Evolutionary conservation across 2,113 vertebrate genomes (phyloP), one percentile per base, ranked within the genome.

Genomic region (Phyllostomus hastatus): DNA sequence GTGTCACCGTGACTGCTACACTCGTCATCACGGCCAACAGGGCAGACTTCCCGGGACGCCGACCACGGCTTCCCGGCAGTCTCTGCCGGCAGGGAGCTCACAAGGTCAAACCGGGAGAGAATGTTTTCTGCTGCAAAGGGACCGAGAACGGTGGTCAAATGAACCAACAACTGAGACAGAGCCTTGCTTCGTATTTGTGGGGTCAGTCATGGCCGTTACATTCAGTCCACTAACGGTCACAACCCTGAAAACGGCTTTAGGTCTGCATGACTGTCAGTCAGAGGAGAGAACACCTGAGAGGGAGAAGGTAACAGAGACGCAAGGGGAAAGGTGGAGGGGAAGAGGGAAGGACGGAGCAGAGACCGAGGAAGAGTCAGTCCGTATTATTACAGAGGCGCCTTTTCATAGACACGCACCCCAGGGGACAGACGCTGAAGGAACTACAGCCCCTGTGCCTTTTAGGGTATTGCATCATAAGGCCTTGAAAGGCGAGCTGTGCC

Each of bases 371-470:
- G 17, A 41, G 38, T 16, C 38, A 9, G 66, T 3, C 50, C 3
- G 1, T 3, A 19, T 79, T 46, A 66, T 43, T 35, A 78, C 0
- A 0, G 54, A 91, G 57, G 61, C 0, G 2, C 3, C 31, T 28
- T 91, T 80, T 48, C 33, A 17, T 52, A 54, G 6, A 10, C 2
- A 43, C 0, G 0, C 0, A 0, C 46, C 67, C 54, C 35, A 10
- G 35, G 61, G 52, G 57, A 78, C 41, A 9, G 64, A 43, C 48
- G 15, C n/a, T 4, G 14, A 12, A 22, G 67, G 28, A 72, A 54
- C 33, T 7, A 26, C 7, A 33, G 15, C 14, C 54, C 48, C 16
- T 9, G 54, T 4, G 10, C 33, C 79, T 72, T 46, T 57, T 11
- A 75, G 88, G 67, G 79, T 50, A 80, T 15, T 76, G 28, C 61